These are phyloP conservation scores for Polia nebulosa DNA, from an alignment of 2,888 invertebrate species.

Conservation along the genomic window DNA sequence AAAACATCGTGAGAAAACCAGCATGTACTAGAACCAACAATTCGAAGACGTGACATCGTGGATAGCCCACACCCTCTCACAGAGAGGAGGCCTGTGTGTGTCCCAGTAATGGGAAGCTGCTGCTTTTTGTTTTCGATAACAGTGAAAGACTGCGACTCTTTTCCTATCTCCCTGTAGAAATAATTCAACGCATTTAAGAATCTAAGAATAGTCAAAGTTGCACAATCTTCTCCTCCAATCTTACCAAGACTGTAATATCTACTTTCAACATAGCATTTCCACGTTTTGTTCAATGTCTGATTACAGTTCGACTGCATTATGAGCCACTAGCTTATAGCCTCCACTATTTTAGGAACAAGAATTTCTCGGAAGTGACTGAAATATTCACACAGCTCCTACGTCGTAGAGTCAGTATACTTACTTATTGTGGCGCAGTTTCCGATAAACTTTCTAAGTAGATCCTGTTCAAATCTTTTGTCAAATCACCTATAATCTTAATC, in stretches of 20 bases:
- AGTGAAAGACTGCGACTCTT: neutral
- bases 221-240: neutral
- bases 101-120: too few species aligned
- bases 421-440: too few species aligned
- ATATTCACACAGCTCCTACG: neutral
- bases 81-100: too few species aligned
- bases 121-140: neutral
- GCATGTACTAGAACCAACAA: too few species aligned
- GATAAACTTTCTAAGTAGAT: neutral
- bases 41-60: too few species aligned
- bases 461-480: neutral
- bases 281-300: neutral
- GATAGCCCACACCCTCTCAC: too few species aligned
- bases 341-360: constrained; percentile 2
- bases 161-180: neutral
- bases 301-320: neutral
- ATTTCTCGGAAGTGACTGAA: constrained; percentile 2
- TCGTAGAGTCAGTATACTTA: neutral
- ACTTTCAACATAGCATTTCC: neutral
- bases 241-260: neutral
- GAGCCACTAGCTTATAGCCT: neutral
- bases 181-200: neutral
- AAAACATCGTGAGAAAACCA: too few species aligned
- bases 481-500: neutral
- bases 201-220: constrained; percentile 9